These are phyloP conservation scores for Todus mexicanus DNA, from an alignment of 2,797 vertebrate genomes.

Conservation along the genomic window DNA sequence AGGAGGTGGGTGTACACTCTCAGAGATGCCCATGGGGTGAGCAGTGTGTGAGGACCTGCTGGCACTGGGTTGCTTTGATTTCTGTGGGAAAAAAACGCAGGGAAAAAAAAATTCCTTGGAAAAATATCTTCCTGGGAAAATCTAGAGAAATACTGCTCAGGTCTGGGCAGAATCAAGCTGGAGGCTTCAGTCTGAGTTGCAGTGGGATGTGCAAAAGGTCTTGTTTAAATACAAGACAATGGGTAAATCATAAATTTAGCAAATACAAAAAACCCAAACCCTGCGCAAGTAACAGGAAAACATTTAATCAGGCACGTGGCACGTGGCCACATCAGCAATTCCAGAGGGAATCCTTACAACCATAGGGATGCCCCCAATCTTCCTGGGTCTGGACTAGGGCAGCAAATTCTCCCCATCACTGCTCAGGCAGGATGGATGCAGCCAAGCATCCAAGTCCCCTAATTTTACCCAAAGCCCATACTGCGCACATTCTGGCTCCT, in stretches of 20 bases:
- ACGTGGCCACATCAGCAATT: not conserved
- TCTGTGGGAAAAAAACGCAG: accelerated
- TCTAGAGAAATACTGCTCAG: not conserved
- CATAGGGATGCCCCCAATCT: accelerated
- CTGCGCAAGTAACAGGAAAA: not conserved
- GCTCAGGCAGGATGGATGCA: not conserved
- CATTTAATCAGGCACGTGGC: constrained; percentile 17
- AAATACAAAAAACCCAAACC: not conserved
- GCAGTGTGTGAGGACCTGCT: accelerated
- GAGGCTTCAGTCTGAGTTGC: not conserved
- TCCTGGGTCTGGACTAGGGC: not conserved
- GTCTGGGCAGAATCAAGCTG: not conserved
- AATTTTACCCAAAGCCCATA: not conserved
- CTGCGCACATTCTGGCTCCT: accelerated
- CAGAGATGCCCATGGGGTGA: not conserved
- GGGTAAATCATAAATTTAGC: not conserved
- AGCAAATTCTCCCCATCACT: not conserved
- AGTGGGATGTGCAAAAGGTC: not conserved
- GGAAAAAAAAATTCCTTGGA: not conserved
- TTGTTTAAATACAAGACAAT: not conserved
- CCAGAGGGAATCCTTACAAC: not conserved
- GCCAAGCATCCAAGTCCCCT: not conserved
- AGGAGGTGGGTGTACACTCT: not conserved
- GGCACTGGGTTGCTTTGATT: not conserved
- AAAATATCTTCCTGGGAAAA: not conserved